Percentiles rank a stretch among this genome's conserved stretches.
These are phyloP conservation scores for Pseudomyrmex flavicornis DNA, from an alignment of 1,140 invertebrate species.

Conservation along the genomic window DNA sequence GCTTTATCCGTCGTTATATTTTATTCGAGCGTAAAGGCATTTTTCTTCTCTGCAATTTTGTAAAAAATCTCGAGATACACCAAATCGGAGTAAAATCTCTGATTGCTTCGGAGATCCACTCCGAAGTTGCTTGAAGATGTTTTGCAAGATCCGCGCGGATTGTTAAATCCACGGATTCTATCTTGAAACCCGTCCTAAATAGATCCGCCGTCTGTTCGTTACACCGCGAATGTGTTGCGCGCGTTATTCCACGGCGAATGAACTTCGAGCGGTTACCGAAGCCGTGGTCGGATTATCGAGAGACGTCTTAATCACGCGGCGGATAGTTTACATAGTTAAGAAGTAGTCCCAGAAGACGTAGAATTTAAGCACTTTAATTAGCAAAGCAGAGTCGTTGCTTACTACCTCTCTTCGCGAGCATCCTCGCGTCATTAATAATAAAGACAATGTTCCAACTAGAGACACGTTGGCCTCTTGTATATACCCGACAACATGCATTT, in stretches of 20 bases:
- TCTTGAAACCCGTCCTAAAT: background rate
- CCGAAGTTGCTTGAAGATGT: constrained; percentile 4
- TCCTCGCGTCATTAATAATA: constrained; percentile 41
- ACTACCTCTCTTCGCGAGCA: background rate
- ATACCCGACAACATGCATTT: background rate
- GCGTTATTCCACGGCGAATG: constrained; percentile 38
- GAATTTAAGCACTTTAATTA: constrained; percentile 62
- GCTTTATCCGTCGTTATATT: background rate
- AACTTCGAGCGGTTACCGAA: constrained; percentile 43
- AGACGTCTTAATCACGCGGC: constrained; percentile 73
- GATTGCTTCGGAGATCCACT: constrained; percentile 13
- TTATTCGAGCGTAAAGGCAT: background rate
- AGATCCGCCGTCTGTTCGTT: constrained; percentile 25
- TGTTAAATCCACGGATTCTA: constrained; percentile 34
- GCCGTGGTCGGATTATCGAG: constrained; percentile 54
- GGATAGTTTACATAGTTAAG: constrained; percentile 78
- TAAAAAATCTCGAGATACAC: no score
- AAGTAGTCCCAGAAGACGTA: constrained; percentile 55
- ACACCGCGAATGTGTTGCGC: background rate
- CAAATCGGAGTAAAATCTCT: no score
- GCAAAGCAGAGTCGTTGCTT: background rate
- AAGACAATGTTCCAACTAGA: constrained; percentile 13
- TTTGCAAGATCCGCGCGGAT: constrained; percentile 26
- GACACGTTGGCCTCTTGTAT: background rate
- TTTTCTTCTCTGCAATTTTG: no score